Percentiles rank a stretch among this genome's conserved stretches.
These are phyloP conservation scores for Aphaenogaster ashmeadi DNA, from an alignment of 1,140 invertebrate genomes.

Conservation along the genomic window DNA sequence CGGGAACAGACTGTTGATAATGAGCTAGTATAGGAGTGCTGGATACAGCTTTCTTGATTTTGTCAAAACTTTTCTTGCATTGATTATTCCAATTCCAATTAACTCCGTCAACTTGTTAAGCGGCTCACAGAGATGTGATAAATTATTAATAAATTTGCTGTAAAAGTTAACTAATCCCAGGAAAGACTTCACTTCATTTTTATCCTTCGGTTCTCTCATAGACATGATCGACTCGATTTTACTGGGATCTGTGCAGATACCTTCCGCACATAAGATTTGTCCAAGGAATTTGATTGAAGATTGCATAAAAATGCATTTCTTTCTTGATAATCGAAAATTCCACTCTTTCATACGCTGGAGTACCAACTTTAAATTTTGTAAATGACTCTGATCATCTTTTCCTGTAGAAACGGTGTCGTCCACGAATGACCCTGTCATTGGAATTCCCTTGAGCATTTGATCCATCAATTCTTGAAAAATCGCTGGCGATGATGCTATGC, in stretches of 20 bases:
- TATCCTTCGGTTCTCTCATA: background rate
- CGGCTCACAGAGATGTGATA: background rate
- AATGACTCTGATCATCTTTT: background rate
- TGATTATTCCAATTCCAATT: background rate
- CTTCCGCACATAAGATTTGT: conserved; percentile 8
- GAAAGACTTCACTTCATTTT: background rate
- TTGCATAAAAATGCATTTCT: conserved; percentile 16
- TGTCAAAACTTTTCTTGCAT: background rate
- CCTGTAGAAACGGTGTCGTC: background rate
- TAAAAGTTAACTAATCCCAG: conserved; percentile 2
- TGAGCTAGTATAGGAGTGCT: background rate
- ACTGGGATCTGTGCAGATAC: background rate
- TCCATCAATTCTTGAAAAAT: conserved; percentile 20
- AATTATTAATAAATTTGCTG: conserved; percentile 16
- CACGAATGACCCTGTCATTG: conserved; percentile 7
- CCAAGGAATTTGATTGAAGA: background rate
- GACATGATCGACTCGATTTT: background rate
- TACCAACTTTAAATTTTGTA: background rate
- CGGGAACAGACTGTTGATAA: background rate
- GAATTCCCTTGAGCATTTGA: conserved; percentile 12
- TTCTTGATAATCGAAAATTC: background rate
- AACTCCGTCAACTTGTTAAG: background rate
- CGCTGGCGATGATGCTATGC: background rate
- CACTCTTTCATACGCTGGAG: background rate
- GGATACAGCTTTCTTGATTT: background rate